A percentile compares a stretch with the other conserved stretches of the same genome.
These are phyloP conservation scores for Cheilosia vulpina DNA, from an alignment of 2,888 invertebrate species.

Conservation along the genomic window DNA sequence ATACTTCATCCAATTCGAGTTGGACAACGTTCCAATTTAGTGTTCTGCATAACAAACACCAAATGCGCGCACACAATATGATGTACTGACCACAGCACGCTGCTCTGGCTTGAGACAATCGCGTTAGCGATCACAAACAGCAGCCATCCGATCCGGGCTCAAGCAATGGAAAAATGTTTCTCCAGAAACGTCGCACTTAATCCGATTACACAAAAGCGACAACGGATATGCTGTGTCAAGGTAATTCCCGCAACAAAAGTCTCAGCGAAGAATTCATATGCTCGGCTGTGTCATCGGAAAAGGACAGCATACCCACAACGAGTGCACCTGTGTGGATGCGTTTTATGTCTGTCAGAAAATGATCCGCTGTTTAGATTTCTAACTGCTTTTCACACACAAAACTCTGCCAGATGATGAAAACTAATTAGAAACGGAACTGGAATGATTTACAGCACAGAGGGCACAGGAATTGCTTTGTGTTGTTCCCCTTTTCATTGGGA, in stretches of 20 bases:
- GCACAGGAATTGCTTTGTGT: not conserved
- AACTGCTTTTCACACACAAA: slow-evolving; percentile 13
- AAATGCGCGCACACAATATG: slow-evolving; percentile 35
- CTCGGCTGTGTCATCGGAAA: slow-evolving; percentile 52
- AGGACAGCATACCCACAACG: not conserved
- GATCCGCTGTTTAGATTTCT: not conserved
- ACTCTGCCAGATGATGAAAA: not conserved
- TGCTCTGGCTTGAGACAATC: slow-evolving; percentile 57
- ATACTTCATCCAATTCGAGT: slow-evolving; percentile 27
- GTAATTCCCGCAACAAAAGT: slow-evolving; percentile 59
- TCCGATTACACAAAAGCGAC: slow-evolving; percentile 67
- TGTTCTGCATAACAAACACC: slow-evolving; percentile 70
- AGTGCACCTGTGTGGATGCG: slow-evolving; percentile 36
- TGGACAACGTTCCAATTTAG: slow-evolving; percentile 52
- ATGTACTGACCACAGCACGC: slow-evolving; percentile 53
- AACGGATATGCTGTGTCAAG: slow-evolving; percentile 66
- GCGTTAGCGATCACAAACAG: slow-evolving; percentile 46
- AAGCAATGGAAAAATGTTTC: slow-evolving; percentile 53
- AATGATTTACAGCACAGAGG: slow-evolving; percentile 10
- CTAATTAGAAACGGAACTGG: slow-evolving; percentile 40
- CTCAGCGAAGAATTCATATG: slow-evolving; percentile 3
- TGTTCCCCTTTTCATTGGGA: too few relatives aligned
- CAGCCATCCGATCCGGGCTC: slow-evolving; percentile 56
- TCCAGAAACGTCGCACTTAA: slow-evolving; percentile 51
- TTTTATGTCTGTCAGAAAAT: slow-evolving; percentile 3